These are phyloP conservation scores for Panopea generosa DNA, from an alignment of 2,888 invertebrate genomes.

Conservation along the genomic window DNA sequence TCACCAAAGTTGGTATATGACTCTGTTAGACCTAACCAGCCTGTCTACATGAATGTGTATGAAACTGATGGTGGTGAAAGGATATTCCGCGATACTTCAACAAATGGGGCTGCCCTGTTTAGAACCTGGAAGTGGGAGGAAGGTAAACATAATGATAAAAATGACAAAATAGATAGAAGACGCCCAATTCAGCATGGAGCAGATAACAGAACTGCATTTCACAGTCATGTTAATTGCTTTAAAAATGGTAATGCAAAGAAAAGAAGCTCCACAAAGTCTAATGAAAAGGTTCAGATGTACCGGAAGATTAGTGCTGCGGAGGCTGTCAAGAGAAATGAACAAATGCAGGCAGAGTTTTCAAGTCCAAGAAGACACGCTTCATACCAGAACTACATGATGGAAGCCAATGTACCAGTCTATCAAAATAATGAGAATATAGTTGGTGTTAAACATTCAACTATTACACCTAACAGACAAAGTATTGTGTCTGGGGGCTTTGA, in stretches of 20 bases:
- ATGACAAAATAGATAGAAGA: background rate
- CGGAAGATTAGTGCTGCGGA: conserved; percentile 17
- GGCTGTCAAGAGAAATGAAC: background rate
- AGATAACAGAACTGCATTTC: background rate
- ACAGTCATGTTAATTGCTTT: background rate
- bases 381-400: conserved; percentile 54
- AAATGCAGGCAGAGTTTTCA: conserved; percentile 4
- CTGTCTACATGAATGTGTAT: background rate
- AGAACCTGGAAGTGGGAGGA: background rate
- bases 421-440: conserved; percentile 1
- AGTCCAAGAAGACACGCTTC: conserved; percentile 32
- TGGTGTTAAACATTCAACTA: background rate
- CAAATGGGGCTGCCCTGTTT: background rate
- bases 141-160: background rate
- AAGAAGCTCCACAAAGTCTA: conserved; percentile 39
- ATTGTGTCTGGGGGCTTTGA: no score
- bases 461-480: background rate
- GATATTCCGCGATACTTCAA: background rate
- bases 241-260: conserved; percentile 2
- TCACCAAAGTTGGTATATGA: background rate
- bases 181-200: background rate
- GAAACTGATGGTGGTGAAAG: background rate
- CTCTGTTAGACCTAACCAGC: background rate
- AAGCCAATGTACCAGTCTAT: conserved; percentile 34
- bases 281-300: conserved; percentile 42